phyloP scores from a whole-genome alignment of 2,888 invertebrate genomes.

The Helleia helle region DNA sequence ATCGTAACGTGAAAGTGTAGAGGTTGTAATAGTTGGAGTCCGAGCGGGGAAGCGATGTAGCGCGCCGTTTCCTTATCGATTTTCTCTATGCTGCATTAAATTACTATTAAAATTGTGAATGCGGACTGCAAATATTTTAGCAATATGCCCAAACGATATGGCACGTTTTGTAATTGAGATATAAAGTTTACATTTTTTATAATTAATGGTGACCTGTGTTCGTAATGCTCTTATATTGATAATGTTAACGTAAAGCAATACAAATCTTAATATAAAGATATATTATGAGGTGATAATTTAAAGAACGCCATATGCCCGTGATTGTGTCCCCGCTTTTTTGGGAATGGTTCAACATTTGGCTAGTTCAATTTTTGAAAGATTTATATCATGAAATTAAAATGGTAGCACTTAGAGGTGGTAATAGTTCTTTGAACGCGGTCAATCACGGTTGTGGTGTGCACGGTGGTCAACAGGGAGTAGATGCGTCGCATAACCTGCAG shows the following conservation, averaged over 20 bases:
- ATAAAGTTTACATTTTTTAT: slow-evolving; percentile 17
- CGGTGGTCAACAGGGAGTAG: slow-evolving; percentile 46
- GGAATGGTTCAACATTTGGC: slow-evolving; percentile 69
- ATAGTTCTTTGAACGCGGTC: slow-evolving; percentile 43
- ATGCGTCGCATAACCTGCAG: slow-evolving; percentile 50
- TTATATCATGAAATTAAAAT: slow-evolving; percentile 68
- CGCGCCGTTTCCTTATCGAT: slow-evolving; percentile 68
- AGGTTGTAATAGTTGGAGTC: slow-evolving; percentile 41
- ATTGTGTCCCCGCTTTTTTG: slow-evolving; percentile 56
- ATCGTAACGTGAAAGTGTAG: slow-evolving; percentile 37
- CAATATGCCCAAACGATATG: slow-evolving; percentile 38
- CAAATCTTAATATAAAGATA: slow-evolving; percentile 19
- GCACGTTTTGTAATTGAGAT: slow-evolving; percentile 30
- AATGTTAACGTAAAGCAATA: slow-evolving; percentile 21
- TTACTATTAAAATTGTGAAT: slow-evolving; percentile 59
- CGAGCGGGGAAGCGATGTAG: slow-evolving; percentile 44
- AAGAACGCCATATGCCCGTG: slow-evolving; percentile 45
- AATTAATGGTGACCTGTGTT: slow-evolving; percentile 14
- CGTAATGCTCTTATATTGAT: slow-evolving; percentile 12
- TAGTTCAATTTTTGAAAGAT: slow-evolving; percentile 58
- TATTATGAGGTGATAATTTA: slow-evolving; percentile 26
- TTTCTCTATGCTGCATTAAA: slow-evolving; percentile 70
- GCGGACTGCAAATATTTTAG: slow-evolving; percentile 48
- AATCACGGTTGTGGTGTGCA: slow-evolving; percentile 44
- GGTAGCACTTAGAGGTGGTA: slow-evolving; percentile 59